Conservation (phyloP, 2,113 vertebrate species). For the Hyla sarda region DNA sequence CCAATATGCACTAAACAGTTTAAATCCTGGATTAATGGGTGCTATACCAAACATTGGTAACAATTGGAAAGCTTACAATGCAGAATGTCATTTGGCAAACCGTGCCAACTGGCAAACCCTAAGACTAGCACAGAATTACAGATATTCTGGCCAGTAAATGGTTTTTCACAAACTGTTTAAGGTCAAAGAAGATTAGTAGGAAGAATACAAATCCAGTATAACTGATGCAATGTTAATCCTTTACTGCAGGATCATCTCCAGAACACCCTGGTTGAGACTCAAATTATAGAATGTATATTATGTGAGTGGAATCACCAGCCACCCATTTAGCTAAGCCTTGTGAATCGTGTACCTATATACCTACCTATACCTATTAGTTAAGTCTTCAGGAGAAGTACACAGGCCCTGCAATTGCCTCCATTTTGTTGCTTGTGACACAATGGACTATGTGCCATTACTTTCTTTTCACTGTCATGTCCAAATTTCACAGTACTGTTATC, state of each 20-base stretch:
- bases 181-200: constrained; percentile 40
- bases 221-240: constrained; percentile 25
- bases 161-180: constrained; percentile 25
- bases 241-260: neutral
- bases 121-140: neutral
- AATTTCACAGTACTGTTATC: too few relatives aligned
- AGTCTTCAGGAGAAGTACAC: too few relatives aligned
- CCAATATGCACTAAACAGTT: neutral
- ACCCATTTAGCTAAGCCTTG: too few relatives aligned
- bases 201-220: constrained; percentile 27
- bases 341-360: too few relatives aligned
- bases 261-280: neutral
- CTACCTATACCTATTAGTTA: too few relatives aligned
- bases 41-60: neutral
- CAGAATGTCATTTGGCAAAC: neutral
- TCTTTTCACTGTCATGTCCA: too few relatives aligned
- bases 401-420: too few relatives aligned
- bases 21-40: neutral
- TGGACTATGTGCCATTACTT: too few relatives aligned
- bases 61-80: neutral
- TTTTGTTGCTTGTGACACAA: too few relatives aligned
- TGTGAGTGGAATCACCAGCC: too few relatives aligned
- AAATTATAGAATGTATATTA: neutral
- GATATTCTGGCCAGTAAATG: neutral
- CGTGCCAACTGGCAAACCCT: neutral